Percentiles rank a stretch among this genome's conserved stretches.
phyloP scores from a whole-genome alignment of 2,888 invertebrate genomes.

The Dendrolimus pini region DNA sequence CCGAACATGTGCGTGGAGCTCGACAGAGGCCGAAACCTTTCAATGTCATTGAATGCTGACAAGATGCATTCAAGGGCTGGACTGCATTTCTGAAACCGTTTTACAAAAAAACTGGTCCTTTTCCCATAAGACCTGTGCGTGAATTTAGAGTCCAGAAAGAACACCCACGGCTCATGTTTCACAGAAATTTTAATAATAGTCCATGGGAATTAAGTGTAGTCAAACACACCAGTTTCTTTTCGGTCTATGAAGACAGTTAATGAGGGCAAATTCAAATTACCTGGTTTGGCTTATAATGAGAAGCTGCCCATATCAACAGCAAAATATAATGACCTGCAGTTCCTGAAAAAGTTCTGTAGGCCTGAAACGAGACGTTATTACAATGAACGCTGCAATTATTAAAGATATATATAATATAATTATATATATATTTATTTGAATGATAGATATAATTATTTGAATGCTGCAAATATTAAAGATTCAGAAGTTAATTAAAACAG shows the following conservation, averaged over 20 bases:
- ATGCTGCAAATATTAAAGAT: no score
- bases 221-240: slow-evolving; percentile 10
- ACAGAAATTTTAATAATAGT: slow-evolving; percentile 6
- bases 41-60: neutral
- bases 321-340: slow-evolving; percentile 12
- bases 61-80: slow-evolving; percentile 4
- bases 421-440: no score
- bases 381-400: no score
- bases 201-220: slow-evolving; percentile 10
- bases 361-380: no score
- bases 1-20: slow-evolving; percentile 6
- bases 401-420: no score
- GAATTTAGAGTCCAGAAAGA: no score
- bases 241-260: slow-evolving; percentile 9
- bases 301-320: slow-evolving; percentile 8
- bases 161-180: slow-evolving; percentile 12
- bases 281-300: no score
- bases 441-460: no score
- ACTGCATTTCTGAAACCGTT: slow-evolving; percentile 10
- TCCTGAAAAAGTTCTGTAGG: slow-evolving; percentile 8
- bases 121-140: no score
- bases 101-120: slow-evolving; percentile 9
- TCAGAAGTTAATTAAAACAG: no score
- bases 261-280: no score
- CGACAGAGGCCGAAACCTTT: slow-evolving; percentile 9